Evolutionary conservation across 2,113 vertebrate species (phyloP), one percentile per base, ranked within the genome.

Genomic region (Oxyura jamaicensis): DNA sequence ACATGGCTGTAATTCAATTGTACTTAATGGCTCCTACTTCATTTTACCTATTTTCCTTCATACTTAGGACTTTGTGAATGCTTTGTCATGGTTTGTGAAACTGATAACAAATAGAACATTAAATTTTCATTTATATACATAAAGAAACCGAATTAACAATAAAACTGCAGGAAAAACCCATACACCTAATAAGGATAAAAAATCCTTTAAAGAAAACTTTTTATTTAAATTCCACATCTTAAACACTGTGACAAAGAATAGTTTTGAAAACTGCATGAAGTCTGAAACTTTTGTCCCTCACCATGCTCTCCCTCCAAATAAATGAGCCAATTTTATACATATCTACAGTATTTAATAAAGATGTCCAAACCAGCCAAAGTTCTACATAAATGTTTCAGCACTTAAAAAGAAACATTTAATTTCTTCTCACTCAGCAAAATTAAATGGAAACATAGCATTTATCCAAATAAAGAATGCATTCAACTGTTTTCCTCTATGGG

Each of bases 261-360:
- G 28, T 85, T 88, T n/a, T 66, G 58, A 82, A 72, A 83, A 42
- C 22, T 74, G n/a, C 35, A 0, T 29, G 25, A 75, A 50, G 21
- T 60, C 35, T 94, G 65, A 93, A 81, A 52, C 39, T 33, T 74
- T 53, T 86, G 65, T 50, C 87, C n/a, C 56, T 78, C 56, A 42
- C 8, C 58, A 31, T 88, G 35, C 56, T 52, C 56, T 77, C 80
- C 35, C 17, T 78, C 36, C 60, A 81, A 95, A 67, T 48, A 91
- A 91, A 86, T 35, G 59, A 88, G 80, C 3, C 80, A 42, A 74
- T 85, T 95, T 86, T 95, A 93, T 84, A 96, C 88, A 95, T 97
- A 97, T 91, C 90, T 94, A 97, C 86, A 91, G 21, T 92, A 90
- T 92, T 96, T 96, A 97, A 97, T 97, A 93, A 96, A 93, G 88